A percentile compares a stretch with the other conserved stretches of the same genome.
Evolutionary conservation across 2,113 vertebrate genomes (phyloP).

Genomic region (Crotalus tigris): DNA sequence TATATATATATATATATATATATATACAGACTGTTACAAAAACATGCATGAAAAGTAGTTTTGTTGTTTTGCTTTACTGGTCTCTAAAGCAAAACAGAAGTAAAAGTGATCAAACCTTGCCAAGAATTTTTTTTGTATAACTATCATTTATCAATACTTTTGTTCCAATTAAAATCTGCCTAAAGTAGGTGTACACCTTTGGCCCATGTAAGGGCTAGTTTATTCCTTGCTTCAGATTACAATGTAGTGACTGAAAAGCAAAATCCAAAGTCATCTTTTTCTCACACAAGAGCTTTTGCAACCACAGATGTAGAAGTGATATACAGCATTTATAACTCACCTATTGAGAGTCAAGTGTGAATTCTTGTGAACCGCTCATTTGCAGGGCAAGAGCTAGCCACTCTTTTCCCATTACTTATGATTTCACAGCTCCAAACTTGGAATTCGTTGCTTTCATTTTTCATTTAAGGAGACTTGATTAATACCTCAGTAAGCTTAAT

Average conservation of each 20-base stretch:
- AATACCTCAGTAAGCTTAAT: conserved; percentile 9
- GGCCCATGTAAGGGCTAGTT: neutral
- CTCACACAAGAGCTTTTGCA: neutral
- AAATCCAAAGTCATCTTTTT: neutral
- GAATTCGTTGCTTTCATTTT: neutral
- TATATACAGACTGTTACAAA: no score
- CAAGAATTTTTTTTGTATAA: neutral
- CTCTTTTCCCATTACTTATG: neutral
- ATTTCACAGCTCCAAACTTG: neutral
- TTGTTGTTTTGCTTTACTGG: neutral
- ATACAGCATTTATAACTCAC: neutral
- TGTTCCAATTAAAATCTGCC: neutral
- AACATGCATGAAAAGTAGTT: neutral
- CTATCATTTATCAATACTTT: neutral
- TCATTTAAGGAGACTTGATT: fast-evolving
- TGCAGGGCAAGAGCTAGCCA: neutral
- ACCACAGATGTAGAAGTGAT: neutral
- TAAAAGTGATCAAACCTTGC: neutral
- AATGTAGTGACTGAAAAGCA: neutral
- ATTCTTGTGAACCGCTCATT: neutral
- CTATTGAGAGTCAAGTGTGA: neutral
- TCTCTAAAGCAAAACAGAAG: neutral
- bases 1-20: neutral
- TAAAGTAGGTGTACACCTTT: neutral
- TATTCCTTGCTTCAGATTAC: neutral